Evolutionary conservation across 2,888 invertebrate species (phyloP).

Genomic region (Cephus pulcher): DNA sequence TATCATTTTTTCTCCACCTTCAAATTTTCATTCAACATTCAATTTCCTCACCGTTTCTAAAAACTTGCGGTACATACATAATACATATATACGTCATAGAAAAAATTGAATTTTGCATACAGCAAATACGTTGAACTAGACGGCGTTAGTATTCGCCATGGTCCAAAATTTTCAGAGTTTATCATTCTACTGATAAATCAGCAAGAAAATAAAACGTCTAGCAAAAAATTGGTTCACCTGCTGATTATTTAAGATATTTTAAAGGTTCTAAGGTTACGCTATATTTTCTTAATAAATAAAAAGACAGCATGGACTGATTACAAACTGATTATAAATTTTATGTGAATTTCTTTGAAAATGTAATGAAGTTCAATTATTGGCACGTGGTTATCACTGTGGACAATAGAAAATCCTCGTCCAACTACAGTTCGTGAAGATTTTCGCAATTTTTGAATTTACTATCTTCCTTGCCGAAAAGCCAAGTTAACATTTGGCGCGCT

Average conservation of each 20-base stretch:
- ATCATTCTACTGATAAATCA: not conserved
- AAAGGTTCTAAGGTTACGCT: not conserved
- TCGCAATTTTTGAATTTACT: slow-evolving; percentile 93
- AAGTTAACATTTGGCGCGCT: slow-evolving; percentile 90
- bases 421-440: slow-evolving; percentile 86
- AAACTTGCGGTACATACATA: not conserved
- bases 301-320: too few relatives aligned
- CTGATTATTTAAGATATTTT: not conserved
- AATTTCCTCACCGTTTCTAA: not conserved
- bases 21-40: not conserved
- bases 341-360: not conserved
- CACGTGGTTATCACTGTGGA: not conserved
- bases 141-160: not conserved
- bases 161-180: not conserved
- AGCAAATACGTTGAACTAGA: not conserved
- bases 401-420: not conserved
- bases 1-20: not conserved
- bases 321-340: not conserved
- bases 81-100: not conserved
- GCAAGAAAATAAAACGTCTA: not conserved
- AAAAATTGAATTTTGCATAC: not conserved
- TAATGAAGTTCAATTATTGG: not conserved
- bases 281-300: too few relatives aligned
- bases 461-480: slow-evolving; percentile 92
- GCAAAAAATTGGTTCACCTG: not conserved